Base-by-base conservation (phyloP, 2,888 invertebrate genomes). In the Cynaeus angustus region DNA sequence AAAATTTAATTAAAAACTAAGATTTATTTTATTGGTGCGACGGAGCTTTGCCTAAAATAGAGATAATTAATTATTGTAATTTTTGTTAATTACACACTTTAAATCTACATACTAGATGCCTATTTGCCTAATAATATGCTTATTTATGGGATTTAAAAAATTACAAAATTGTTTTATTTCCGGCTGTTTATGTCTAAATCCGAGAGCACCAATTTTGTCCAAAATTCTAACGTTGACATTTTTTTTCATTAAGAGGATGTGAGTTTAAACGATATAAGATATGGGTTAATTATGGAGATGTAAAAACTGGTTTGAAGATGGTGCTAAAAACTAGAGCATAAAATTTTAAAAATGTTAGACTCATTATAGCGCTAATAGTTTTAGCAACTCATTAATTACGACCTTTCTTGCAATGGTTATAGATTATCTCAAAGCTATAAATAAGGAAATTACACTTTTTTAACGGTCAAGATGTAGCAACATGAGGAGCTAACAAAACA, bases 1-100 rank as follows among this genome's bases (percentile, higher is more conserved):
- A 66, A 66, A 65, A 68, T 64, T 61, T 72, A 72, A 72, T 72
- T 72, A 72, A 72, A 64, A 66, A 64, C 33, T 13, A 50, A 64
- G 58, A 68, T 66, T 68, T 71, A 64, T 65, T 69, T 69, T 58
- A 59, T 65, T 45, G 21, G 21, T 37, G 6, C 13, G 41, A 58
- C 59, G 45, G 58, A 50, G 14, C 66, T 26, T 30, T 53, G 13
- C 52, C 41, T 48, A 48, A 59, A 46, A 43, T 3, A 50, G 52
- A 58, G 52, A 59, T 66, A 66, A 67, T 59, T 67, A 67, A 67
- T 59, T 67, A 67, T 56, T 66, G 48, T 66, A 66, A 66, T 66
- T 56, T 53, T 56, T 46, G 66, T 56, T 66, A 66, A 66, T 66
- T 66, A 50, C 48, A 56, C 56, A 65, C 45, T 65, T 64, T 65